Conservation (phyloP, 2,797 vertebrate species). For the Danio kyathit region DNA sequence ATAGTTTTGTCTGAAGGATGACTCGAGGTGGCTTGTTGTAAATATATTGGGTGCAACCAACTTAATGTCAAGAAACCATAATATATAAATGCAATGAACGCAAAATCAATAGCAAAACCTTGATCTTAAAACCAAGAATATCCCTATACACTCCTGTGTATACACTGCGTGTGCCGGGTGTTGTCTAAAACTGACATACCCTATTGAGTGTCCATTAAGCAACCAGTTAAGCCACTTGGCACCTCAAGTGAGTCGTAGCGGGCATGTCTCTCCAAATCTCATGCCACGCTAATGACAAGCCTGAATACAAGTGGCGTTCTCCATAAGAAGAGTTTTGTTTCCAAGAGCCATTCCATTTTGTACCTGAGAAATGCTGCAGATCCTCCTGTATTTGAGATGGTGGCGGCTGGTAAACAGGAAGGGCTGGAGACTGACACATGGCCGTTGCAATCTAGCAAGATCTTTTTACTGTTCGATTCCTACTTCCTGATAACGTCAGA, state of each 20-base stretch:
- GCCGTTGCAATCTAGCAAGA: slow-evolving; percentile 8
- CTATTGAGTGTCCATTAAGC: slow-evolving; percentile 40
- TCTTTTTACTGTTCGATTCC: slow-evolving; percentile 44
- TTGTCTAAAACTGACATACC: slow-evolving; percentile 9
- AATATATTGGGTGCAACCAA: slow-evolving; percentile 13
- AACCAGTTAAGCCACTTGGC: slow-evolving; percentile 61
- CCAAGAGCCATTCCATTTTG: background rate
- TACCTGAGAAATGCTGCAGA: slow-evolving; percentile 5
- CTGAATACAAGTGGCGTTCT: slow-evolving; percentile 57
- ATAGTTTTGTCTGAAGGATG: slow-evolving; percentile 4
- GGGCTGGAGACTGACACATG: slow-evolving; percentile 50
- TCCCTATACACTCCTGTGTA: background rate
- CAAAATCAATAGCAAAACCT: background rate
- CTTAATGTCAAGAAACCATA: background rate
- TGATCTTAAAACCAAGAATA: background rate
- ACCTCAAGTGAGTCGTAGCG: slow-evolving; percentile 64
- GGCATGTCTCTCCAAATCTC: slow-evolving; percentile 70
- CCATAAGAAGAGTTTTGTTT: slow-evolving; percentile 62
- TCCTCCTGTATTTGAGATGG: slow-evolving; percentile 33
- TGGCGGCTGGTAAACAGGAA: slow-evolving; percentile 64
- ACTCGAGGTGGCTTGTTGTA: slow-evolving; percentile 24
- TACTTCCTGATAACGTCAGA: slow-evolving; percentile 31
- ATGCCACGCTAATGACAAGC: slow-evolving; percentile 63
- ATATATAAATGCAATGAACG: background rate
- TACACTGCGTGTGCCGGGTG: slow-evolving; percentile 14